Conservation (phyloP, 2,888 invertebrate species). For the Lasioglossum marginatum region DNA sequence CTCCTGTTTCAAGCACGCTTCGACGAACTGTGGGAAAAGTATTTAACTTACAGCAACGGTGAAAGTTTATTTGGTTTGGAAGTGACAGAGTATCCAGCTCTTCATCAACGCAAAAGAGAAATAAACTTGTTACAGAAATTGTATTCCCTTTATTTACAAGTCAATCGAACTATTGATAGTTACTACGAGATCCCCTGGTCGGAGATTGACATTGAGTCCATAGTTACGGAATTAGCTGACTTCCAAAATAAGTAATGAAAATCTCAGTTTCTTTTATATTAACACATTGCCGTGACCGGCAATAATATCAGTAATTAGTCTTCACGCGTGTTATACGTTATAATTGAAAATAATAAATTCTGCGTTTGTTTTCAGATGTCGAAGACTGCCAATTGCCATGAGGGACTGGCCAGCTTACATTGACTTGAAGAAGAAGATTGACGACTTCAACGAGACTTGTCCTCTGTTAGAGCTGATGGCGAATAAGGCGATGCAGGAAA, state of each 20-base stretch:
- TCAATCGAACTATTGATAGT: constrained; percentile 93
- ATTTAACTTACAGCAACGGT: constrained; percentile 93
- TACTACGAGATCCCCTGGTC: constrained; percentile 94
- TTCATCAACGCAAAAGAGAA: constrained; percentile 92
- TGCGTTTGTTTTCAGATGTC: constrained; percentile 86
- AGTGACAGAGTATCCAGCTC: constrained; percentile 92
- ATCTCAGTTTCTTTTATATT: not conserved
- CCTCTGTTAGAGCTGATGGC: constrained; percentile 95
- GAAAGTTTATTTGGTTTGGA: constrained; percentile 94
- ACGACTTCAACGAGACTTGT: constrained; percentile 95
- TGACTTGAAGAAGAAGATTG: constrained; percentile 94
- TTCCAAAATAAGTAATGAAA: constrained; percentile 89
- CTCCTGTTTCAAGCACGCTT: constrained; percentile 92
- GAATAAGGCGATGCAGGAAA: constrained; percentile 93
- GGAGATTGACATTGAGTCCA: constrained; percentile 93
- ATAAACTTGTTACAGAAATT: constrained; percentile 93
- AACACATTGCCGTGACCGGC: too few species aligned
- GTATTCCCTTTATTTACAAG: constrained; percentile 92
- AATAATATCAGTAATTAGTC: too few species aligned
- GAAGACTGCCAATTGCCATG: constrained; percentile 93
- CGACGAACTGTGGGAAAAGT: constrained; percentile 93
- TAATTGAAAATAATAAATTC: not conserved
- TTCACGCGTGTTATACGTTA: too few species aligned
- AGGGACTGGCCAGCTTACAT: constrained; percentile 95
- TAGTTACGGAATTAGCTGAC: constrained; percentile 91